Conservation (phyloP, 2,797 vertebrate species). For the Coccyzus lansbergi region DNA sequence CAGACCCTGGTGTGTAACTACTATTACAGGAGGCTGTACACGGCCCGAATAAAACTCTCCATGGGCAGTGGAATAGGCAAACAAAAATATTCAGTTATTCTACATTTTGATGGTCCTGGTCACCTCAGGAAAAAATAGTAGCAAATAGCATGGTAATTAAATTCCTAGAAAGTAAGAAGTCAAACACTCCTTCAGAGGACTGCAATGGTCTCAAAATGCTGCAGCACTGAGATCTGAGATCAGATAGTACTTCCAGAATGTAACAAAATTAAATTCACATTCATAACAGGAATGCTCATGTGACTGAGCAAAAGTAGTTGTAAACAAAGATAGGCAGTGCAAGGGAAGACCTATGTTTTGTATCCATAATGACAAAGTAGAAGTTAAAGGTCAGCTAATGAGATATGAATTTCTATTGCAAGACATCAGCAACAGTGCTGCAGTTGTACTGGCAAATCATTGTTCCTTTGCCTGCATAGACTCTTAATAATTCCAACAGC, state of each 20-base stretch:
- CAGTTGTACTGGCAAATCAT: neutral
- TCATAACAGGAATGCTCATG: neutral
- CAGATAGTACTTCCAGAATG: neutral
- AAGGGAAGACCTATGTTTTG: neutral
- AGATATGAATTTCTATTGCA: neutral
- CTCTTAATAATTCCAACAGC: neutral
- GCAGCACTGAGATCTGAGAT: neutral
- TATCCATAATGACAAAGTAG: neutral
- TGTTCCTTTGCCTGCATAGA: neutral
- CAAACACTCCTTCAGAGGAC: neutral
- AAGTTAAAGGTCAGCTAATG: neutral
- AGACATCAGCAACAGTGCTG: neutral
- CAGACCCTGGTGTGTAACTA: neutral
- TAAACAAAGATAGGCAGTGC: neutral
- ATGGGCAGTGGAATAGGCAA: neutral
- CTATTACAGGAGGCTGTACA: neutral
- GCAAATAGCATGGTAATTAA: neutral
- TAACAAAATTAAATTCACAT: conserved; percentile 4
- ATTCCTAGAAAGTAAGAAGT: neutral
- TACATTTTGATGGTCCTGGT: neutral
- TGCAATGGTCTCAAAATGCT: neutral
- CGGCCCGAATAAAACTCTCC: neutral
- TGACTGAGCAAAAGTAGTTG: neutral
- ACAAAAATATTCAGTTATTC: neutral
- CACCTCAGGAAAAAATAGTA: neutral